A percentile compares a stretch with the other conserved stretches of the same genome.
phyloP scores from a whole-genome alignment of 2,888 invertebrate species.

The Lycia hirtaria region DNA sequence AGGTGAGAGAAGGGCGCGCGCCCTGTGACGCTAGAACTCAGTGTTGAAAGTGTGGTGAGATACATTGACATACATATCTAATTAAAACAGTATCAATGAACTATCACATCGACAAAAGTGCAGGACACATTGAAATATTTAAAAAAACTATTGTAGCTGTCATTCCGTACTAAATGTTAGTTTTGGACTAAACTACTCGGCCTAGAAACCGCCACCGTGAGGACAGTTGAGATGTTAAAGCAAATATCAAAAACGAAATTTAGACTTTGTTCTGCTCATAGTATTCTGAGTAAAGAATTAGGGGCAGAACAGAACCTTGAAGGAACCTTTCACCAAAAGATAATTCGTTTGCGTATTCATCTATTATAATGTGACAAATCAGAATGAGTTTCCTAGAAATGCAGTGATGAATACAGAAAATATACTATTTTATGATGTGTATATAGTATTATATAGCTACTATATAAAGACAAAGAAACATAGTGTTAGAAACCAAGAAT shows the following conservation, averaged over 20 bases:
- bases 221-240: slow-evolving; percentile 70
- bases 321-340: slow-evolving; percentile 63
- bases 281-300: slow-evolving; percentile 62
- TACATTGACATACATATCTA: slow-evolving; percentile 82
- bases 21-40: slow-evolving; percentile 62
- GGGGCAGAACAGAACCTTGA: slow-evolving; percentile 73
- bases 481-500: no score
- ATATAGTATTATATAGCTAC: slow-evolving; percentile 4
- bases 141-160: slow-evolving; percentile 66
- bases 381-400: slow-evolving; percentile 29
- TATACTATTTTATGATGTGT: slow-evolving; percentile 16
- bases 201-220: slow-evolving; percentile 83
- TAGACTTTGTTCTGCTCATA: slow-evolving; percentile 84
- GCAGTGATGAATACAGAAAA: slow-evolving; percentile 30
- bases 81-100: slow-evolving; percentile 75
- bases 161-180: slow-evolving; percentile 79
- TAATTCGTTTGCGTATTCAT: slow-evolving; percentile 4
- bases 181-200: slow-evolving; percentile 77
- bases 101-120: slow-evolving; percentile 79
- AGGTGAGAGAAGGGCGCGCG: slow-evolving; percentile 58
- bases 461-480: slow-evolving; percentile 14
- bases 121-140: slow-evolving; percentile 73
- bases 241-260: slow-evolving; percentile 86
- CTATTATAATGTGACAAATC: neutral
- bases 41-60: slow-evolving; percentile 80